A percentile compares a stretch with the other conserved stretches of the same genome.
These are phyloP conservation scores for Leptinotarsa undecemlineata DNA, from an alignment of 1,140 invertebrate genomes.

Conservation along the genomic window DNA sequence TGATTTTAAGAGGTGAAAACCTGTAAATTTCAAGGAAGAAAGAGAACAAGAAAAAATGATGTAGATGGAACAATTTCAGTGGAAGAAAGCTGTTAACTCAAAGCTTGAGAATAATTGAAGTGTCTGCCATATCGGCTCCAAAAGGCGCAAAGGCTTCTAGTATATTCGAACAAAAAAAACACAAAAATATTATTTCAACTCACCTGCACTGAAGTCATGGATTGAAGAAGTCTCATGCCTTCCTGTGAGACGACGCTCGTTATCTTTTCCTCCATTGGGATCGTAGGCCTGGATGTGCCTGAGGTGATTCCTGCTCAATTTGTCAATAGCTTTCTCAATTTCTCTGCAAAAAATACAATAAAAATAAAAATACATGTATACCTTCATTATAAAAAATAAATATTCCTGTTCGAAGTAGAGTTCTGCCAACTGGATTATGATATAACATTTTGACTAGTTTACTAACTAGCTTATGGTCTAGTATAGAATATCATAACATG, in stretches of 20 bases:
- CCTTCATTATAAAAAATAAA: too few relatives aligned
- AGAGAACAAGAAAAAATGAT: too few relatives aligned
- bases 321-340: slow-evolving; percentile 81
- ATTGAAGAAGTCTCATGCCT: slow-evolving; percentile 84
- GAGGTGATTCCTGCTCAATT: slow-evolving; percentile 78
- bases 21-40: too few relatives aligned
- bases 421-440: too few relatives aligned
- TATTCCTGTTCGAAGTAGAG: too few relatives aligned
- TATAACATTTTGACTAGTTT: too few relatives aligned
- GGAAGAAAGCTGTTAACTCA: background rate
- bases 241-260: slow-evolving; percentile 85
- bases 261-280: slow-evolving; percentile 79
- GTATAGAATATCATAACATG: too few relatives aligned
- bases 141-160: background rate
- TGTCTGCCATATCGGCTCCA: background rate
- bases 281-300: slow-evolving; percentile 91
- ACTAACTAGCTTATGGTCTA: too few relatives aligned
- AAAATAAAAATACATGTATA: too few relatives aligned
- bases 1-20: too few relatives aligned
- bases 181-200: slow-evolving; percentile 10
- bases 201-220: slow-evolving; percentile 72
- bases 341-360: slow-evolving; percentile 58
- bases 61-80: too few relatives aligned
- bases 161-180: background rate
- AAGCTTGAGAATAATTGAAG: background rate